Evolutionary conservation across 2,797 vertebrate genomes (phyloP).

Genomic region (Anolis apletophallus): DNA sequence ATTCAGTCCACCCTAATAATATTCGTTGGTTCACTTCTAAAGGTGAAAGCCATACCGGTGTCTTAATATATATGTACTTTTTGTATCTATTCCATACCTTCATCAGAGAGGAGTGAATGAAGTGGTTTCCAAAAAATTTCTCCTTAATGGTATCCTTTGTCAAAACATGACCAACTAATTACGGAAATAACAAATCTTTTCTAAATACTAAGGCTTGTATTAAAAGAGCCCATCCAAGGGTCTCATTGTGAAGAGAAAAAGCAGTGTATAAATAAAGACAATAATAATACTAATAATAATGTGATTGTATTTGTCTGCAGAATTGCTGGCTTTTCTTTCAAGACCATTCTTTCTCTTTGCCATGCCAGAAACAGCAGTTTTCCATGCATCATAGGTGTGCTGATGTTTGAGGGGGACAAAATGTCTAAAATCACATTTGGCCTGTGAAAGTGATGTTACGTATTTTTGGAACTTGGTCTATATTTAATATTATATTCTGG

Average conservation of each 20-base stretch:
- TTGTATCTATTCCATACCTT: too few relatives aligned
- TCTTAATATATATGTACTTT: too few relatives aligned
- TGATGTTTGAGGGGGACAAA: neutral
- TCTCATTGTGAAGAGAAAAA: too few relatives aligned
- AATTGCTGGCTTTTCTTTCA: neutral
- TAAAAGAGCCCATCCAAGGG: neutral
- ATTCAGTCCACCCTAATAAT: too few relatives aligned
- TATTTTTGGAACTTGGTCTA: neutral
- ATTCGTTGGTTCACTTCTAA: too few relatives aligned
- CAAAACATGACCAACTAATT: slow-evolving; percentile 4
- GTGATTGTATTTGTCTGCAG: neutral
- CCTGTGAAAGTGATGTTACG: neutral
- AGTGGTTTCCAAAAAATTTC: too few relatives aligned
- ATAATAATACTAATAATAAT: too few relatives aligned
- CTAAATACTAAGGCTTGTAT: neutral
- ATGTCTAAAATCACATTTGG: neutral
- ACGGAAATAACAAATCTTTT: neutral
- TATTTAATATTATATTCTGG: neutral
- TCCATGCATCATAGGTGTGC: neutral
- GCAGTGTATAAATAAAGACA: too few relatives aligned
- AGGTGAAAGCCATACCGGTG: too few relatives aligned
- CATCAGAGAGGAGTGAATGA: too few relatives aligned
- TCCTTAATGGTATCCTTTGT: neutral
- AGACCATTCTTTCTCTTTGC: neutral
- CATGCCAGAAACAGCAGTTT: neutral